A percentile compares a stretch with the other conserved stretches of the same genome.
Evolutionary conservation across 2,888 invertebrate genomes (phyloP).

Genomic region (Ectropis crepuscularia): DNA sequence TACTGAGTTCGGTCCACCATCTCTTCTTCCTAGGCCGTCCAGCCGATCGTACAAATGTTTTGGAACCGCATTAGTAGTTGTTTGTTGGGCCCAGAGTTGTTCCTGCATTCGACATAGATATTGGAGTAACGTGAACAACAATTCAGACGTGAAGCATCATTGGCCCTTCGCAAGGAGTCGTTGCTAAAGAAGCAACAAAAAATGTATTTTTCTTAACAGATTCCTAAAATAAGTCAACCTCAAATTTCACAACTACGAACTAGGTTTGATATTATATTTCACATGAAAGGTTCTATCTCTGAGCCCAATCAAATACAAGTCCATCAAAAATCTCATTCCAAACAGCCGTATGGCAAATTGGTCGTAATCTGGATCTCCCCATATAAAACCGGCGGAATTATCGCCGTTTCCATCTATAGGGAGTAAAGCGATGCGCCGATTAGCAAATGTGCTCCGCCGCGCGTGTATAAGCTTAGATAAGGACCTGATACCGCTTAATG

Average conservation of each 20-base stretch:
- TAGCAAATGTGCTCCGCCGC: slow-evolving; percentile 68
- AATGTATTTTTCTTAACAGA: too few species aligned
- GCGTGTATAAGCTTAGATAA: slow-evolving; percentile 71
- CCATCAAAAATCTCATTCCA: slow-evolving; percentile 38
- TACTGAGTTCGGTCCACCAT: too few species aligned
- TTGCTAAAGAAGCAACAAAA: too few species aligned
- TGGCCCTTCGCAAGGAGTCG: too few species aligned
- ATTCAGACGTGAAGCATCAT: too few species aligned
- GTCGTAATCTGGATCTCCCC: slow-evolving; percentile 68
- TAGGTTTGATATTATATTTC: too few species aligned
- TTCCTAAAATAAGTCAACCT: background rate
- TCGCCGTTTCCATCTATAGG: slow-evolving; percentile 68
- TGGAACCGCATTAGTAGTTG: too few species aligned
- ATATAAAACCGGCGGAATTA: slow-evolving; percentile 71
- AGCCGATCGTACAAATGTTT: too few species aligned
- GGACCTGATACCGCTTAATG: slow-evolving; percentile 53
- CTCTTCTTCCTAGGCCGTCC: too few species aligned
- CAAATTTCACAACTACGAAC: background rate
- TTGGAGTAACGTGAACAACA: too few species aligned
- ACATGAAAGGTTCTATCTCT: background rate
- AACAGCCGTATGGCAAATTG: slow-evolving; percentile 68
- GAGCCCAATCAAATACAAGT: slow-evolving; percentile 26
- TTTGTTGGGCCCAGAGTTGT: too few species aligned
- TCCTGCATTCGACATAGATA: too few species aligned
- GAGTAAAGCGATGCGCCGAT: slow-evolving; percentile 71